A percentile compares a stretch with the other conserved stretches of the same genome.
These are phyloP conservation scores for Reticulitermes speratus DNA, from an alignment of 1,140 invertebrate species.

Conservation along the genomic window DNA sequence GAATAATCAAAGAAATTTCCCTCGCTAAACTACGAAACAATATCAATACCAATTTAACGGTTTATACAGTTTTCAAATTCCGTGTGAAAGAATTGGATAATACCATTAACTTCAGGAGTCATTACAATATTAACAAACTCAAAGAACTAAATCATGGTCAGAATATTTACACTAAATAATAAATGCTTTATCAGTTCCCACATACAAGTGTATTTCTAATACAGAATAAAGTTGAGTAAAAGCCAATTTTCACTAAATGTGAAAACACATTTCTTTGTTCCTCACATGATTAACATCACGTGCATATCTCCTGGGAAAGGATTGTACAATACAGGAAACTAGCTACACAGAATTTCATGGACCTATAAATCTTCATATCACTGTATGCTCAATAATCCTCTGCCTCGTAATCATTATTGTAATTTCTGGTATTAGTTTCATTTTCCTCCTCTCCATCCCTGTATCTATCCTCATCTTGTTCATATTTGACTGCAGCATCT, in stretches of 20 bases:
- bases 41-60: not conserved
- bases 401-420: slow-evolving; percentile 27
- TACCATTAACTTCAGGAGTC: not conserved
- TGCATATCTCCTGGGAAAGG: no score
- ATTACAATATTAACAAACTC: not conserved
- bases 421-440: slow-evolving; percentile 28
- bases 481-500: slow-evolving; percentile 61
- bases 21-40: no score
- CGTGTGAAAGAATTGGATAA: not conserved
- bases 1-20: no score
- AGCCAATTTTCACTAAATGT: not conserved
- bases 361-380: no score
- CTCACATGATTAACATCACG: no score
- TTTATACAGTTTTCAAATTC: slow-evolving; percentile 3
- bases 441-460: slow-evolving; percentile 28
- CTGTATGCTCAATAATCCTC: slow-evolving; percentile 28
- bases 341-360: no score
- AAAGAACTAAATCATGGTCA: not conserved
- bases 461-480: slow-evolving; percentile 54
- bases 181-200: not conserved
- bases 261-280: no score
- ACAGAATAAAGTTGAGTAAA: not conserved
- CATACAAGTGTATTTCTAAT: not conserved
- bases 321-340: no score
- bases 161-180: not conserved